A percentile compares a stretch with the other conserved stretches of the same genome.
These are phyloP conservation scores for Diaphora mendica DNA, from an alignment of 2,888 invertebrate species.

Conservation along the genomic window DNA sequence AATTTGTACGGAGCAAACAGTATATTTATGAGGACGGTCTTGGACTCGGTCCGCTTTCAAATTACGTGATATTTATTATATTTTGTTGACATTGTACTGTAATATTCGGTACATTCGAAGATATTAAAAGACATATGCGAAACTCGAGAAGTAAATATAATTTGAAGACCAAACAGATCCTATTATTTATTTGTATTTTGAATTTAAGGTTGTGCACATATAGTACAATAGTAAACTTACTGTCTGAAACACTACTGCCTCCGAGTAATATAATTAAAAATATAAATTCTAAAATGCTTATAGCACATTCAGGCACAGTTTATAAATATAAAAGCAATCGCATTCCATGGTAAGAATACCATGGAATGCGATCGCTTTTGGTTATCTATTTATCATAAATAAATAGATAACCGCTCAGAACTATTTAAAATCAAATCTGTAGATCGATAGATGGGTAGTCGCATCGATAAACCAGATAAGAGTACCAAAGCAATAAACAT, in stretches of 20 bases:
- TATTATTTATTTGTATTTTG: too few relatives aligned
- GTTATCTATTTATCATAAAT: too few relatives aligned
- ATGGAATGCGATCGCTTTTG: too few relatives aligned
- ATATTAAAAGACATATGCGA: neutral
- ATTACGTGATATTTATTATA: neutral
- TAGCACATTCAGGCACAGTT: too few relatives aligned
- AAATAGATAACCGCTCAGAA: neutral
- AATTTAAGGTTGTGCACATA: neutral
- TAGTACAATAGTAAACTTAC: neutral
- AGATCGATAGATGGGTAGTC: too few relatives aligned
- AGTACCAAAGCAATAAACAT: neutral
- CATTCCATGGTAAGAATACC: too few relatives aligned
- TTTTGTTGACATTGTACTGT: neutral
- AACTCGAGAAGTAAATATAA: neutral
- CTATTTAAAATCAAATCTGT: neutral
- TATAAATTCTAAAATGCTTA: neutral
- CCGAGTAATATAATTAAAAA: neutral
- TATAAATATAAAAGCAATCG: too few relatives aligned
- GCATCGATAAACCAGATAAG: neutral
- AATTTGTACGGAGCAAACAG: neutral
- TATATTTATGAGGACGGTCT: neutral
- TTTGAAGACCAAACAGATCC: too few relatives aligned
- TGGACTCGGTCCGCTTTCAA: neutral
- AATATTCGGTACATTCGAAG: neutral
- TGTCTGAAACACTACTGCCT: neutral